These are phyloP conservation scores for Aythya baeri DNA, from an alignment of 2,113 vertebrate genomes.

Conservation along the genomic window DNA sequence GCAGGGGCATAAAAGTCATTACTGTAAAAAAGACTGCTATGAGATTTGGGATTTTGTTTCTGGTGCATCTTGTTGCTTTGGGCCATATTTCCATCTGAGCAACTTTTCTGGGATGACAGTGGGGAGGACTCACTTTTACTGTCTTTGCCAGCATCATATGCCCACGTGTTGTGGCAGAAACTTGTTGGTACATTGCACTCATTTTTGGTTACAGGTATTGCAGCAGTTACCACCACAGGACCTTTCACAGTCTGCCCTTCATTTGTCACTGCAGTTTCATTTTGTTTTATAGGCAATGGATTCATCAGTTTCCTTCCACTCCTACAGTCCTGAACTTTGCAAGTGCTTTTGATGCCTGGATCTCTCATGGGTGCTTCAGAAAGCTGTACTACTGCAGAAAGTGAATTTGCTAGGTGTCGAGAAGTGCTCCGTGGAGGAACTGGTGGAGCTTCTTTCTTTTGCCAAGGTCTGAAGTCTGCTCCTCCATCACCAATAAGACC, in stretches of 20 bases:
- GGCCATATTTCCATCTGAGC: slow-evolving; percentile 80
- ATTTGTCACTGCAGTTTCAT: slow-evolving; percentile 74
- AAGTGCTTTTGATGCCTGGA: slow-evolving; percentile 29
- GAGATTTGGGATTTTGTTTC: slow-evolving; percentile 41
- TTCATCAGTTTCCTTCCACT: slow-evolving; percentile 70
- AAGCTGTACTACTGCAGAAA: slow-evolving; percentile 67
- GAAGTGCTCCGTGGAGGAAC: slow-evolving; percentile 89
- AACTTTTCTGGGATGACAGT: slow-evolving; percentile 82
- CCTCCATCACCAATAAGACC: slow-evolving; percentile 47
- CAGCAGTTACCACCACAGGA: slow-evolving; percentile 52
- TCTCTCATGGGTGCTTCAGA: slow-evolving; percentile 74
- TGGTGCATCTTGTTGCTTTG: slow-evolving; percentile 64
- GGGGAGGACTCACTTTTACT: slow-evolving; percentile 65
- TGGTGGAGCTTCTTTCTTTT: slow-evolving; percentile 79
- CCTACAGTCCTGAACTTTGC: slow-evolving; percentile 56
- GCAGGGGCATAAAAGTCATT: background rate
- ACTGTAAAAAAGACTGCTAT: background rate
- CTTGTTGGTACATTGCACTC: slow-evolving; percentile 65
- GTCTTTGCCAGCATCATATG: slow-evolving; percentile 76
- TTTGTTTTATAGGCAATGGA: slow-evolving; percentile 75
- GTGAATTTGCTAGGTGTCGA: slow-evolving; percentile 80
- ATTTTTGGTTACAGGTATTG: slow-evolving; percentile 51
- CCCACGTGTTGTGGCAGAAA: slow-evolving; percentile 85
- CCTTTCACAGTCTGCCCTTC: slow-evolving; percentile 78
- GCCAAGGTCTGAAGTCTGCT: slow-evolving; percentile 53